Percentiles rank a stretch among this genome's conserved stretches.
These are phyloP conservation scores for Formica selysi DNA, from an alignment of 1,140 invertebrate species.

Conservation along the genomic window DNA sequence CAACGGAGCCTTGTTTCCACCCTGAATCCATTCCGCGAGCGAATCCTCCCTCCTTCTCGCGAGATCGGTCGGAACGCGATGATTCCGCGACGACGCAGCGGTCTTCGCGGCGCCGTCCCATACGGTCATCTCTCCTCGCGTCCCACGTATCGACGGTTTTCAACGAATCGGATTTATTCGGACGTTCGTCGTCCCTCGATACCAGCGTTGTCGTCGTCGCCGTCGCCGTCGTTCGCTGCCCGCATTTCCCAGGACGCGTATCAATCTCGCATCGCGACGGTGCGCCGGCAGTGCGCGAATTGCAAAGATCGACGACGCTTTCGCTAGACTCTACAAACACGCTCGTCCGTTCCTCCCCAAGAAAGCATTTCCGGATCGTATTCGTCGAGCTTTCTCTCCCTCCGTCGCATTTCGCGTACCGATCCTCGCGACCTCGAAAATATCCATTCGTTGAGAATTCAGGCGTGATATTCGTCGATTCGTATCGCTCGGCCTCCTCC, in stretches of 20 bases:
- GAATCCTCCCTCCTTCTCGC: conserved; percentile 12
- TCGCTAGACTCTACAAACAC: conserved; percentile 49
- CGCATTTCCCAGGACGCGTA: not conserved
- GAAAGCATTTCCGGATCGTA: conserved; percentile 28
- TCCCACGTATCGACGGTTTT: conserved; percentile 44
- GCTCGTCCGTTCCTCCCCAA: conserved; percentile 1
- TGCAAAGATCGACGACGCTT: conserved; percentile 29
- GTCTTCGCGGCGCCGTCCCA: not conserved
- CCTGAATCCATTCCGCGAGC: conserved; percentile 18
- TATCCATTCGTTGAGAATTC: conserved; percentile 53
- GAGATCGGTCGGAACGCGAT: not conserved
- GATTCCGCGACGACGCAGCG: conserved; percentile 12
- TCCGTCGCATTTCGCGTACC: not conserved
- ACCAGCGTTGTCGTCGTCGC: not conserved
- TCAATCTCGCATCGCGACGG: conserved; percentile 8
- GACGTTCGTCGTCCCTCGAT: conserved; percentile 8
- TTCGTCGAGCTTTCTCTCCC: not conserved
- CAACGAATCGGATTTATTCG: conserved; percentile 39
- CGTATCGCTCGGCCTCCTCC: not conserved
- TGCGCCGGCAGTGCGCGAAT: not conserved
- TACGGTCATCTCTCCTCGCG: conserved; percentile 6
- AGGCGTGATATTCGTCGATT: not conserved
- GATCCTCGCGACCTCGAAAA: not conserved
- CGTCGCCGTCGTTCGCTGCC: not conserved
- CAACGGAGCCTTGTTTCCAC: not conserved